A percentile compares a stretch with the other conserved stretches of the same genome.
These are phyloP conservation scores for Folsomia manolachei DNA, from an alignment of 2,888 invertebrate species.

Conservation along the genomic window DNA sequence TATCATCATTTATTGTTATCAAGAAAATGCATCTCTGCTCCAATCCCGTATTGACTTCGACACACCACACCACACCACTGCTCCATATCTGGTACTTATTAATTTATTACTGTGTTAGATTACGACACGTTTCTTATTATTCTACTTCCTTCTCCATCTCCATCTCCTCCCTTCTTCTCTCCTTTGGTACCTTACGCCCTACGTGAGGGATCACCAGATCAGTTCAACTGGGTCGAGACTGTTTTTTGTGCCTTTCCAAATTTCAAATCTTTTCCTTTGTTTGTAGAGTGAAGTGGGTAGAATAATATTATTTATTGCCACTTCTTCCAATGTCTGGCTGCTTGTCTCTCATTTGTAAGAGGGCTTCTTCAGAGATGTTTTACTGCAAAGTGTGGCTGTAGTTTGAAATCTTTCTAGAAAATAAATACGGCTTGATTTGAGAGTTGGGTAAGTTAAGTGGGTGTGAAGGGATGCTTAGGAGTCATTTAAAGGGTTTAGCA, in stretches of 20 bases:
- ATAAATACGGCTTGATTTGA: too few species aligned
- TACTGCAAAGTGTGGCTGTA: too few species aligned
- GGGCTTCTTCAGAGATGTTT: too few species aligned
- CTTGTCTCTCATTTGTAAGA: too few species aligned
- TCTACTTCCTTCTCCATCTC: too few species aligned
- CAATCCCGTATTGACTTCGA: too few species aligned
- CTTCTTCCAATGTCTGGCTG: not conserved
- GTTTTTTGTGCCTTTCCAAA: not conserved
- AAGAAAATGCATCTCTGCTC: not conserved
- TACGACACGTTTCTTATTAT: not conserved
- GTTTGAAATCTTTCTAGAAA: too few species aligned
- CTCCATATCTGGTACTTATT: not conserved
- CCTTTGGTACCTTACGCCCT: not conserved
- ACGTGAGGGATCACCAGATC: not conserved
- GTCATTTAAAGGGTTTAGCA: constrained; percentile 18
- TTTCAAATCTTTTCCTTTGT: not conserved
- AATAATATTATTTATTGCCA: not conserved
- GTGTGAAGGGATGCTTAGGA: not conserved
- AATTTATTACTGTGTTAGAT: not conserved
- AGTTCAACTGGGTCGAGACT: not conserved
- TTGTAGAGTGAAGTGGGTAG: too few species aligned
- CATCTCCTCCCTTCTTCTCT: too few species aligned
- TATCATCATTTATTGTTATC: not conserved
- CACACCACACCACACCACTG: not conserved
- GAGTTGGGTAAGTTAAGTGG: not conserved